Base-by-base conservation (phyloP, 2,888 invertebrate genomes). In the Eurytoma adleriae region DNA sequence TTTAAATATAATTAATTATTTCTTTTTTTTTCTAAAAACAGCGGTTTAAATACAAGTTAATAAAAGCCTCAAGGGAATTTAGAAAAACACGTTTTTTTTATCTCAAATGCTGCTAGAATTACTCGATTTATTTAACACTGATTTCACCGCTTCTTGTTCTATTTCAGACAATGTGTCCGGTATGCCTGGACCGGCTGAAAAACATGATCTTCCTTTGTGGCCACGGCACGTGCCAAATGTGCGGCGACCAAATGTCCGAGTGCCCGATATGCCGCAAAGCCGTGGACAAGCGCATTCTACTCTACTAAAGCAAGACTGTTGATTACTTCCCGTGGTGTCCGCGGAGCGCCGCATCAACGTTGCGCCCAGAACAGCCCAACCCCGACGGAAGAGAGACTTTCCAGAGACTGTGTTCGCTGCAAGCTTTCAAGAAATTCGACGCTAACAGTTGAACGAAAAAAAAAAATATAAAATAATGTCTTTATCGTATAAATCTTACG, bases 131-230 rank as follows among this genome's bases (percentile, higher is more conserved):
- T 40, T 40, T 40, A 40, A 40, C 40, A 10, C 66, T 59, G 24
- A 64, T 66, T 59, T 20, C 2, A 13, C n/a, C 16, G 24, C 14
- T n/a, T 56, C 27, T 71, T 79, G 52, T 74, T 30, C 18, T 30
- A 84, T 93, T 93, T 3, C 94, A 99, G 98, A 99, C 98, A 1
- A 98, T 98, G 96, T 99, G 99, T 89, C 99, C 99, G 4, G 98
- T 99, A 83, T 99, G 99, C 91, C 93, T 99, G 92, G 99, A 99
- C 92, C 95, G 98, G 52, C 93, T 98, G 88, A 99, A 98, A 92
- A 99, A 99, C 92, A 98, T 99, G 98, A 98, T 98, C 86, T 99
- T 98, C 93, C 93, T 98, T 64, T 99, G 99, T 91, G 99, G 99
- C 7, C 99, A 99, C 91, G 99, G 98, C 85, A 96, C 98, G 83